phyloP scores from a whole-genome alignment of 2,797 vertebrate species.

The Selene dorsalis region DNA sequence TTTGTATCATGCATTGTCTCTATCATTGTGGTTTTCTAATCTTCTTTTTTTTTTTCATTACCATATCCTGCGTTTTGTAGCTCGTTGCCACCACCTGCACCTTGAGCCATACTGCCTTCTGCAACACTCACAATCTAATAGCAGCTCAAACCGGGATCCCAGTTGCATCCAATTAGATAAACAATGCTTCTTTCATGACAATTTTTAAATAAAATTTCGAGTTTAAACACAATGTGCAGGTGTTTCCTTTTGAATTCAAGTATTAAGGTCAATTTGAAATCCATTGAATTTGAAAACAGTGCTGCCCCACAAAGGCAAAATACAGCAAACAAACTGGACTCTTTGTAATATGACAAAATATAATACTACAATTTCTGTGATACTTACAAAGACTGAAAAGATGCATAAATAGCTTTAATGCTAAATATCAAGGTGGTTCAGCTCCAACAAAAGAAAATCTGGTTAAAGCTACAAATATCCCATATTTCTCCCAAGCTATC shows the following conservation, averaged over 20 bases:
- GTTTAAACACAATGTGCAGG: not conserved
- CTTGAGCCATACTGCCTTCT: not conserved
- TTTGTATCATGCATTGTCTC: not conserved
- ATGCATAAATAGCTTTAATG: too few relatives aligned
- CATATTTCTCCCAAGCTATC: not conserved
- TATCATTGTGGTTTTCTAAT: not conserved
- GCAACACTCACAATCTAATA: not conserved
- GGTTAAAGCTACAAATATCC: not conserved
- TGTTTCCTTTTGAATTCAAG: not conserved
- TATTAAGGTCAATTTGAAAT: too few relatives aligned
- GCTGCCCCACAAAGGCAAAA: not conserved
- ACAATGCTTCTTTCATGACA: not conserved
- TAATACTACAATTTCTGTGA: not conserved
- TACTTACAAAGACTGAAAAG: not conserved
- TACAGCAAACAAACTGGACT: not conserved
- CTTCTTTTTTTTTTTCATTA: not conserved
- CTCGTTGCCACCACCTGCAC: conserved; percentile 4
- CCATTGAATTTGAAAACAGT: too few relatives aligned
- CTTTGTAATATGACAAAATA: not conserved
- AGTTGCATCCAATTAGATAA: not conserved
- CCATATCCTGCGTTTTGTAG: not conserved
- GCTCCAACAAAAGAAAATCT: not conserved
- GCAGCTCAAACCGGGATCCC: not conserved
- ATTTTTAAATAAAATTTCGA: not conserved
- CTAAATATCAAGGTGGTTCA: not conserved